Base-by-base conservation (phyloP, 2,113 vertebrate genomes). In the Melanerpes aurifrons region DNA sequence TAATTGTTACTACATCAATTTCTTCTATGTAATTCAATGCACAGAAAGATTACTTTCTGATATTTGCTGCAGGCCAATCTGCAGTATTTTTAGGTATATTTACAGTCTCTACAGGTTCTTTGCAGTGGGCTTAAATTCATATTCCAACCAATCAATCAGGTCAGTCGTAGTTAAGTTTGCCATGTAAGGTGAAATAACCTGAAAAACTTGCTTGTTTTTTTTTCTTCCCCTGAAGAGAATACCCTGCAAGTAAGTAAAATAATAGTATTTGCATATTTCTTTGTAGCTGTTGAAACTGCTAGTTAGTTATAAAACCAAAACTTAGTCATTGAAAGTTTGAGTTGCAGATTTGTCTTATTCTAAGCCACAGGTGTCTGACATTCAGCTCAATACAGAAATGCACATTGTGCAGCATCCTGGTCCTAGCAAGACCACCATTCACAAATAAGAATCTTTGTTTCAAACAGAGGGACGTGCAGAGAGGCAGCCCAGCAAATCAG, bases 401-500 rank as follows among this genome's bases (percentile, higher is more conserved):
- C 45, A 62, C 32, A 9, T 31, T 53, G 9, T 80, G 68, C 71
- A 73, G 54, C 83, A 71, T 43, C 85, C 21, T 70, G 37, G 57
- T 86, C 69, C 20, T 80, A 80, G 87, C 26, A 78, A 77, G 82
- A 83, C 48, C 69, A 69, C 86, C 66, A 90, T 76, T 50, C 63
- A 56, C 54, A 81, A 77, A 83, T 61, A 61, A 20, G 69, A 94
- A 93, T 81, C 26, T 8, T 19, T 83, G 79, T 83, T 94, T 91
- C 86, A 92, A 90, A 81, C 56, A 66, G 43, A 66, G 87, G 69
- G 53, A 35, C 5, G 1, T 24, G 83, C 19, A 88, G 85, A 64
- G 92, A 81, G 86, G 70, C 82, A 74, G 61, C 91, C 91, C 82
- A 92, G 79, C 61, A 73, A 54, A 83, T 95, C 90, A 69, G 66